phyloP scores from a whole-genome alignment of 2,113 vertebrate species.

The Tinamus guttatus region DNA sequence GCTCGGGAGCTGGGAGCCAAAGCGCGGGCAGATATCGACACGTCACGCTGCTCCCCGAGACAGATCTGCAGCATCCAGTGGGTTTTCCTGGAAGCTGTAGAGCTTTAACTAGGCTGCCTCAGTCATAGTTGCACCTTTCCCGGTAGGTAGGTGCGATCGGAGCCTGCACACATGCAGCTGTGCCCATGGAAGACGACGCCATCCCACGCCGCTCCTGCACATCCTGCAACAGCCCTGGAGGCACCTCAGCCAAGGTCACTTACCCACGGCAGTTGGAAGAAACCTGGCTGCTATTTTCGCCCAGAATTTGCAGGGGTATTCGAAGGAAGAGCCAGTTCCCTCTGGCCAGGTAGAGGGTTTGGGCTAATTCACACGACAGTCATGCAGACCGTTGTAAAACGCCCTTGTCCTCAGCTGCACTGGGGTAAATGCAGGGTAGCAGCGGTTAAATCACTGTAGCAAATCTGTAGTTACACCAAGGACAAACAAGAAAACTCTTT shows the following conservation, averaged over 20 bases:
- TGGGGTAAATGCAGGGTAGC: background rate
- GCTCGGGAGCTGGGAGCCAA: background rate
- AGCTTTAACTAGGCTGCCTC: background rate
- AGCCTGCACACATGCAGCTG: conserved; percentile 23
- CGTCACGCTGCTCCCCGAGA: accelerated
- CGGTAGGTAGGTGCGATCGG: background rate
- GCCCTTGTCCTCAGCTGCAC: background rate
- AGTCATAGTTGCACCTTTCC: accelerated
- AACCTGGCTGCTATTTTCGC: background rate
- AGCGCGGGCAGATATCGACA: accelerated
- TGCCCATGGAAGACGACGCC: background rate
- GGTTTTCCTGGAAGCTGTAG: background rate
- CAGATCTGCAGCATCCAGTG: background rate
- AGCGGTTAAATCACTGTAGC: background rate
- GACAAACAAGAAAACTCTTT: background rate
- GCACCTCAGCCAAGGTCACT: background rate
- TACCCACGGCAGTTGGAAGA: background rate
- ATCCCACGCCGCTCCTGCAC: background rate
- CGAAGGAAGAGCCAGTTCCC: background rate
- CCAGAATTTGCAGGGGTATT: background rate
- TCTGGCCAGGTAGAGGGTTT: background rate
- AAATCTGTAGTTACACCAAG: background rate
- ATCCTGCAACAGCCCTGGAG: background rate
- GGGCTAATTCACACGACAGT: background rate
- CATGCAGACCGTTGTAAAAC: background rate